A percentile compares a stretch with the other conserved stretches of the same genome.
Conservation (phyloP, 1,140 invertebrate genomes). For the Trichogramma pretiosum region DNA sequence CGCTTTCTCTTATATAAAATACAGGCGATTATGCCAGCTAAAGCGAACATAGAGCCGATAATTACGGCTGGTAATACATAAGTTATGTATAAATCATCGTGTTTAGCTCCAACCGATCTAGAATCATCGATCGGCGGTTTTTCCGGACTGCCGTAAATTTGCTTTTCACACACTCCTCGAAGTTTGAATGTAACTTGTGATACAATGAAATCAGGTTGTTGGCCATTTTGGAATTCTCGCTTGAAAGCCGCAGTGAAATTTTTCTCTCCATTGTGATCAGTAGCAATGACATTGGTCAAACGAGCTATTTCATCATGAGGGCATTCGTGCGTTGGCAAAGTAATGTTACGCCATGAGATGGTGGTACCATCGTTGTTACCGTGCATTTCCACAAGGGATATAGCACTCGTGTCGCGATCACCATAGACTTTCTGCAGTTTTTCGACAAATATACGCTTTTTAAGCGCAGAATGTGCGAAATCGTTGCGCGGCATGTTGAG, state of each 20-base stretch:
- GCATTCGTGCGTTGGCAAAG: slow-evolving; percentile 59
- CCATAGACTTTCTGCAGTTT: slow-evolving; percentile 64
- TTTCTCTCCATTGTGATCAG: slow-evolving; percentile 56
- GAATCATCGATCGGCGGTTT: slow-evolving; percentile 44
- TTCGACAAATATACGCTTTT: slow-evolving; percentile 70
- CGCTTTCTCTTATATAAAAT: slow-evolving; percentile 74
- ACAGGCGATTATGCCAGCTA: slow-evolving; percentile 81
- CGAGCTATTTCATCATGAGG: slow-evolving; percentile 65
- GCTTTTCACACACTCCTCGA: slow-evolving; percentile 61
- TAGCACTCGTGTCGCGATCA: slow-evolving; percentile 62
- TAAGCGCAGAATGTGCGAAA: slow-evolving; percentile 59
- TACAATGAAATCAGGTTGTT: slow-evolving; percentile 62
- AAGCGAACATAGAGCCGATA: slow-evolving; percentile 77
- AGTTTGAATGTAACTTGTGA: slow-evolving; percentile 62
- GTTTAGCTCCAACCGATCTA: slow-evolving; percentile 39
- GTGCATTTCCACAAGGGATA: slow-evolving; percentile 52
- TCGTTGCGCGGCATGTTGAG: slow-evolving; percentile 63
- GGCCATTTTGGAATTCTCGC: slow-evolving; percentile 51
- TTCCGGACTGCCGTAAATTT: slow-evolving; percentile 44
- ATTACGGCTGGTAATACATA: slow-evolving; percentile 84
- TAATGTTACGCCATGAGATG: slow-evolving; percentile 73
- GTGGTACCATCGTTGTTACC: slow-evolving; percentile 48
- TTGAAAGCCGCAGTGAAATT: slow-evolving; percentile 57
- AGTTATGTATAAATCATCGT: slow-evolving; percentile 81
- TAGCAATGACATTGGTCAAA: slow-evolving; percentile 58